These are phyloP conservation scores for Haliclona indistincta DNA, from an alignment of 37 sponge, comb jelly and placozoan species.

Conservation along the genomic window DNA sequence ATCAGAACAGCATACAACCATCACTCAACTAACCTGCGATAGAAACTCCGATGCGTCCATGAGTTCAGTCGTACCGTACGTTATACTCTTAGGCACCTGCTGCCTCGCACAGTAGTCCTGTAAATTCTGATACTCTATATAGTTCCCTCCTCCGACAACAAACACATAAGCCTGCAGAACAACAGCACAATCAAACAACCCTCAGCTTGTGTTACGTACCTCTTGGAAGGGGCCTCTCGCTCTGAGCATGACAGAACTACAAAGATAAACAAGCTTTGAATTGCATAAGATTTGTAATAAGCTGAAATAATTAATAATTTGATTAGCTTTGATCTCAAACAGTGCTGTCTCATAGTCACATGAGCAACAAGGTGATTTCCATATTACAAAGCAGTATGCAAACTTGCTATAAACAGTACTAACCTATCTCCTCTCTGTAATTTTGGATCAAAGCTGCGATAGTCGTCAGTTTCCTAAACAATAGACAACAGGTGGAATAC, in stretches of 20 bases:
- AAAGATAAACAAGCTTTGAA: too few species aligned
- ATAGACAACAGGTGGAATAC: too few species aligned
- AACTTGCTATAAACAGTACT: too few species aligned
- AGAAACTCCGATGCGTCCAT: constrained; percentile 75
- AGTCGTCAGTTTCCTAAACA: constrained; percentile 83
- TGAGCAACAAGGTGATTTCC: background rate
- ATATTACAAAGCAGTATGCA: background rate
- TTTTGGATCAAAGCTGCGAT: constrained; percentile 93
- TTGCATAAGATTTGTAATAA: too few species aligned
- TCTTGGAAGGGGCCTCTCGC: constrained; percentile 62
- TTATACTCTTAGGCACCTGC: constrained; percentile 47
- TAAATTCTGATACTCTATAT: constrained; percentile 96
- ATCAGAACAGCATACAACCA: background rate
- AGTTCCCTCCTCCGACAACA: constrained; percentile 96
- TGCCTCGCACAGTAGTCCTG: constrained; percentile 68
- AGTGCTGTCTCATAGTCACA: too few species aligned
- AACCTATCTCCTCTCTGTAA: constrained; percentile 75
- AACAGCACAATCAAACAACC: background rate
- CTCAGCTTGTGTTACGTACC: background rate
- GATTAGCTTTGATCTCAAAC: too few species aligned
- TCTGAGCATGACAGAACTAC: constrained; percentile 40
- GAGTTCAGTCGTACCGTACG: constrained; percentile 83
- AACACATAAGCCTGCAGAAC: constrained; percentile 85
- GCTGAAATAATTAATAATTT: too few species aligned
- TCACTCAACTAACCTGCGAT: constrained; percentile 65